Evolutionary conservation across 2,797 vertebrate species (phyloP).

Genomic region (Loriculus beryllinus): DNA sequence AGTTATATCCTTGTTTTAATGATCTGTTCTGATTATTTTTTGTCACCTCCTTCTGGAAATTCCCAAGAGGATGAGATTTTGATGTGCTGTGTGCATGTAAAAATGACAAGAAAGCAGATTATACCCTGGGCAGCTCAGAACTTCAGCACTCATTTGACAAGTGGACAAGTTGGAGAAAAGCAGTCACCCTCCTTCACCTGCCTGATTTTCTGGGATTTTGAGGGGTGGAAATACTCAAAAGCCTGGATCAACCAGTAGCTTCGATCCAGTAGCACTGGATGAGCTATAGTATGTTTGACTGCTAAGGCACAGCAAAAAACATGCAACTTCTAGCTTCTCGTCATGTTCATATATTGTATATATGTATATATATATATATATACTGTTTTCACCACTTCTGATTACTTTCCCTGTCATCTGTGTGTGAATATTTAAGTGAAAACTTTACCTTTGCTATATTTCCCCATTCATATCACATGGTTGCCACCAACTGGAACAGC

Average conservation of each 20-base stretch:
- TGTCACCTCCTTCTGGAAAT: conserved; percentile 1
- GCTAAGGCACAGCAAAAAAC: neutral
- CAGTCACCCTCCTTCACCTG: rapidly evolving
- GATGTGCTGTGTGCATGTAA: neutral
- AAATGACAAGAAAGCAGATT: neutral
- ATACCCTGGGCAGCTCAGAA: neutral
- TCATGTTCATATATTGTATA: neutral
- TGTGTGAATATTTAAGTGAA: neutral
- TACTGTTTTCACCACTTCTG: neutral
- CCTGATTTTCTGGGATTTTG: neutral
- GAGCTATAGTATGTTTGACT: neutral
- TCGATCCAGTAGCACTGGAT: neutral
- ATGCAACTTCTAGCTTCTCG: neutral
- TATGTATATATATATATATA: neutral
- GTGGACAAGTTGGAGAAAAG: neutral
- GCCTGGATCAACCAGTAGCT: neutral
- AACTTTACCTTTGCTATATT: neutral
- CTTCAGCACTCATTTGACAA: neutral
- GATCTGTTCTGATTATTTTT: neutral
- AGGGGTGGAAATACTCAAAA: neutral
- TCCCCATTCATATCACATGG: rapidly evolving
- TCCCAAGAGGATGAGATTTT: neutral
- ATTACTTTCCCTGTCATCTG: neutral
- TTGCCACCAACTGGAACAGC: neutral
- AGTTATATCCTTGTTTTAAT: conserved; percentile 1